Evolutionary conservation across 2,888 invertebrate species (phyloP), one percentile per base, ranked within the genome.

Genomic region (Mimachlamys varia): DNA sequence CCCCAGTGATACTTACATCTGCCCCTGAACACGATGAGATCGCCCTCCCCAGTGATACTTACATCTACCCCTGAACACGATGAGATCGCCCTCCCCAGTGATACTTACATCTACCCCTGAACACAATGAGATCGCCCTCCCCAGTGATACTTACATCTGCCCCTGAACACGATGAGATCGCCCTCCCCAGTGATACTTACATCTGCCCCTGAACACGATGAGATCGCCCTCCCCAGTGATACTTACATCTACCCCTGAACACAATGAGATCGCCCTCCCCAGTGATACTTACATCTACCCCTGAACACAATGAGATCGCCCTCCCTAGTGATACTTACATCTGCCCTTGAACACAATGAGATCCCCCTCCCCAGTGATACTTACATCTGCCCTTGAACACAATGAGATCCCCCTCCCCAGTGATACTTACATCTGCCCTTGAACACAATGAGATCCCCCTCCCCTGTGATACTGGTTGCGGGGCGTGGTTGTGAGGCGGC

Each of bases 371-470:
- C 58, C 76, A 0, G 76, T 76, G 33, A 76, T 76, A 76, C 76
- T 76, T 33, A 76, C 76, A 76, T 76, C 76, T 76, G 33, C 76
- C 76, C 33, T 33, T 76, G 62, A 76, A 76, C 76, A 76, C 76
- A 76, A 33, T 27, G 27, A 76, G 76, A 33, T 76, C 76, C 13
- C 76, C 76, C 76, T 76, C 76, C 76, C 76, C 76, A 0, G 76
- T 62, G 53, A 58, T 37, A 93, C 95, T 94, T 93, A 96, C 95
- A 93, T 93, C 93, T 94, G 44, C 95, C 94, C 91, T 94, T 95
- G 91, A 94, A 95, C 76, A 95, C 95, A 58, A 95, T 90, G 37
- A 95, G 93, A 93, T 96, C 94, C 19, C 95, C 95, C 87, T 94
- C 95, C 91, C 93, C 94, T 0, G 93, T 93, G 50, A 94, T 93